Conservation (phyloP, 2,797 vertebrate genomes). For the Leucoraja ocellata region DNA sequence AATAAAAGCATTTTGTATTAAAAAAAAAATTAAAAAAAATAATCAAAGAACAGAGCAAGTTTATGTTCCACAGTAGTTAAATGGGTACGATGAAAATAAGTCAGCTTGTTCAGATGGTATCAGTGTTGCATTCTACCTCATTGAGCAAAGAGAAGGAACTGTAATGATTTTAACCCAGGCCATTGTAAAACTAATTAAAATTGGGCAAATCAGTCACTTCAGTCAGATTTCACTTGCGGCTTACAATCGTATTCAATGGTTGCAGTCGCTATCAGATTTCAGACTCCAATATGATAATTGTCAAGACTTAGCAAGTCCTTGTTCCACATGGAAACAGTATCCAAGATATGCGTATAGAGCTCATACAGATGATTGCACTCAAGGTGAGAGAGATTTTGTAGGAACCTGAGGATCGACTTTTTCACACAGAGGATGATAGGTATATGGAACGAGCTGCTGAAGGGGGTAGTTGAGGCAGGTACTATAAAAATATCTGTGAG, state of each 20-base stretch:
- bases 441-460: no score
- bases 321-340: neutral
- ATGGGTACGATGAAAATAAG: neutral
- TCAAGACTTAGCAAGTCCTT: neutral
- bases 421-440: no score
- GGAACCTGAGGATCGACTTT: no score
- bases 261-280: neutral
- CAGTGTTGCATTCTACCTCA: neutral
- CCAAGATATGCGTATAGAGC: neutral
- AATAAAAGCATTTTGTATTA: no score
- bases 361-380: no score
- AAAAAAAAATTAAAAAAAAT: neutral
- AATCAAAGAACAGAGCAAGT: neutral
- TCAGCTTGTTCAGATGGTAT: neutral
- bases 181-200: conserved; percentile 4
- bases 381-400: neutral
- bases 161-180: neutral
- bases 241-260: neutral
- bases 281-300: neutral
- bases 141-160: neutral
- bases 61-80: neutral
- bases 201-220: neutral
- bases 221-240: neutral
- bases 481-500: no score
- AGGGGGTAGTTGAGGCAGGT: no score